Conservation (phyloP, 92 coral and sea anemone species). For the Zoanthus sansibaricus region DNA sequence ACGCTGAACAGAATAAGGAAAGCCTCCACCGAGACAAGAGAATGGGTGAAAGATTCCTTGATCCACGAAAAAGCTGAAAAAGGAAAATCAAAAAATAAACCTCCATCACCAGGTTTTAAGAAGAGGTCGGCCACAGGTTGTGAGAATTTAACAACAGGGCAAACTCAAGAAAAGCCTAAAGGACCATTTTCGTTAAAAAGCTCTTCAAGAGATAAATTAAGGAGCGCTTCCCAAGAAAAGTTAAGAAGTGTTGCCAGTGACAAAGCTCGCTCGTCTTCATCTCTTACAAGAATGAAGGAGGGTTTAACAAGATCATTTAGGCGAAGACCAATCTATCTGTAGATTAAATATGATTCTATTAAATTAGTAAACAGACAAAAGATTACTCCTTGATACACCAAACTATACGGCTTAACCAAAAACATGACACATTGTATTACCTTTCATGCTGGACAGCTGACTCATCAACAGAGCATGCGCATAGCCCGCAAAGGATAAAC, state of each 20-base stretch:
- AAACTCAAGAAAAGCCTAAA: slow-evolving; percentile 57
- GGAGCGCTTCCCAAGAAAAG: slow-evolving; percentile 61
- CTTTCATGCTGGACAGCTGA: no score
- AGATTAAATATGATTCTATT: no score
- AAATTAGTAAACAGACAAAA: no score
- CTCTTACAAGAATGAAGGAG: slow-evolving; percentile 65
- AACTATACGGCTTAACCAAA: no score
- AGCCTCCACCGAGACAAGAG: not conserved
- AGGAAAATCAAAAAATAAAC: slow-evolving; percentile 11
- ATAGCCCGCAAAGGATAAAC: no score
- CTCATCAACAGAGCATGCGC: no score
- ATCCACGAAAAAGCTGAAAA: slow-evolving; percentile 5
- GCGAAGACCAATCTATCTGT: slow-evolving; percentile 44
- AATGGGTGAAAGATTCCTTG: not conserved
- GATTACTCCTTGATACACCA: no score
- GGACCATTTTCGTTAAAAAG: slow-evolving; percentile 66
- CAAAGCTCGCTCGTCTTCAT: slow-evolving; percentile 54
- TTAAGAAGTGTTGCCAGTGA: slow-evolving; percentile 46
- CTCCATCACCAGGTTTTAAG: slow-evolving; percentile 18
- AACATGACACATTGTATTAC: no score
- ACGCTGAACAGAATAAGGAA: slow-evolving; percentile 35
- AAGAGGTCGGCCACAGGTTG: not conserved
- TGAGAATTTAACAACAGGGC: slow-evolving; percentile 25
- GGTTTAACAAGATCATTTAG: slow-evolving; percentile 72
- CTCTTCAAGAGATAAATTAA: slow-evolving; percentile 37